phyloP scores from a whole-genome alignment of 2,888 invertebrate genomes.

The Eupithecia exiguata region DNA sequence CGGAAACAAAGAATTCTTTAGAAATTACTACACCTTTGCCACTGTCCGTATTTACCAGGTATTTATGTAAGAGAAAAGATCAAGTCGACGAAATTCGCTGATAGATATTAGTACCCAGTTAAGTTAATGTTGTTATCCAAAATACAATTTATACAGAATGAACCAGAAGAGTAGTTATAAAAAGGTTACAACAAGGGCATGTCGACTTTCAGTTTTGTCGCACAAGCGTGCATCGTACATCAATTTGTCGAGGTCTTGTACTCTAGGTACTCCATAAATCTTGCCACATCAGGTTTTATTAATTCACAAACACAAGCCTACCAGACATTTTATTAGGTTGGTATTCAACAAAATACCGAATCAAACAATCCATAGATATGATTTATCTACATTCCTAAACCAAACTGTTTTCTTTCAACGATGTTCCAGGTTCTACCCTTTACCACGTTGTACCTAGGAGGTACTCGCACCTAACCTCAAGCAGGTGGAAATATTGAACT shows the following conservation, averaged over 20 bases:
- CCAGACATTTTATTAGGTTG: too few relatives aligned
- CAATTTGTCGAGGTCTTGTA: neutral
- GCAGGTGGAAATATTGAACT: neutral
- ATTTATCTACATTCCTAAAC: too few relatives aligned
- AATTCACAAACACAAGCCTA: neutral
- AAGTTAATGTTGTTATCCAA: neutral
- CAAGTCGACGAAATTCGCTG: neutral
- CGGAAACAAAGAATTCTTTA: slow-evolving; percentile 42
- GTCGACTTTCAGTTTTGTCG: neutral
- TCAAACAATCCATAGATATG: too few relatives aligned
- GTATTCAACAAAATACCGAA: too few relatives aligned
- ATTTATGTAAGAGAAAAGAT: neutral
- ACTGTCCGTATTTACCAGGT: neutral
- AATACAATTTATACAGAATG: neutral
- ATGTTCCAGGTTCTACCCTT: neutral
- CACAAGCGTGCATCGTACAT: neutral
- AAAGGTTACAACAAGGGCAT: neutral
- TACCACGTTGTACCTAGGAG: neutral
- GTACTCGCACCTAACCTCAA: neutral
- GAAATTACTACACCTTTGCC: slow-evolving; percentile 36
- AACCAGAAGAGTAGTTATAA: neutral
- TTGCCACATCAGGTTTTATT: neutral
- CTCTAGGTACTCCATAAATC: neutral
- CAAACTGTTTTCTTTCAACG: neutral
- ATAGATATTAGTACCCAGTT: neutral